Evolutionary conservation across 2,888 invertebrate species (phyloP).

Genomic region (Phengaris alcon): DNA sequence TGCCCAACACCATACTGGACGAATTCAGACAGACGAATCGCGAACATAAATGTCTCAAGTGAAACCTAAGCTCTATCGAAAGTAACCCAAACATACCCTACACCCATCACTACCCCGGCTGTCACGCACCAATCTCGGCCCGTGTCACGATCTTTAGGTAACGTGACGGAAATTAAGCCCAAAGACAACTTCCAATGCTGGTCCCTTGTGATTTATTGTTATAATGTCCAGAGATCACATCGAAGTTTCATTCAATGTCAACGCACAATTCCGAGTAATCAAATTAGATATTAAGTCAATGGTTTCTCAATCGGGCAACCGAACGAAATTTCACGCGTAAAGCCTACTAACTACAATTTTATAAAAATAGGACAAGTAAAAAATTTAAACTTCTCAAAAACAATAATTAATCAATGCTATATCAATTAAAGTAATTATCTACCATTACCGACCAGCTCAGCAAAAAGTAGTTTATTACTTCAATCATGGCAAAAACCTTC

Average conservation of each 20-base stretch:
- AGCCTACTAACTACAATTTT: too few species aligned
- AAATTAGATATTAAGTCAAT: neutral
- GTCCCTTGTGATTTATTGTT: neutral
- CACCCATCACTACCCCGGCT: neutral
- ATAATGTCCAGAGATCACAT: neutral
- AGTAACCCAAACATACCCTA: too few species aligned
- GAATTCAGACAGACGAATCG: too few species aligned
- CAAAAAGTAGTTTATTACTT: neutral
- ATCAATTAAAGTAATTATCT: conserved; percentile 1
- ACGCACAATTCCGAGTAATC: neutral
- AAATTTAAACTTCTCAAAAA: conserved; percentile 7
- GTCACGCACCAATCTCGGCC: neutral
- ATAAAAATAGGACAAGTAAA: neutral
- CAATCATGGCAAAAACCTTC: conserved; percentile 1
- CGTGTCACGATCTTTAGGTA: neutral
- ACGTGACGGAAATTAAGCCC: neutral
- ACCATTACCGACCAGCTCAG: neutral
- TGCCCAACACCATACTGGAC: too few species aligned
- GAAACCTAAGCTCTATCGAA: too few species aligned
- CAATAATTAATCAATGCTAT: neutral
- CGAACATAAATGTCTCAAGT: too few species aligned
- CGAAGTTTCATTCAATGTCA: neutral
- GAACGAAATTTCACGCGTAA: too few species aligned
- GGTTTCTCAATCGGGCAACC: too few species aligned
- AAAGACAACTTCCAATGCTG: neutral